Base-by-base conservation (phyloP, 2,797 vertebrate genomes). In the Rallus crepitans region DNA sequence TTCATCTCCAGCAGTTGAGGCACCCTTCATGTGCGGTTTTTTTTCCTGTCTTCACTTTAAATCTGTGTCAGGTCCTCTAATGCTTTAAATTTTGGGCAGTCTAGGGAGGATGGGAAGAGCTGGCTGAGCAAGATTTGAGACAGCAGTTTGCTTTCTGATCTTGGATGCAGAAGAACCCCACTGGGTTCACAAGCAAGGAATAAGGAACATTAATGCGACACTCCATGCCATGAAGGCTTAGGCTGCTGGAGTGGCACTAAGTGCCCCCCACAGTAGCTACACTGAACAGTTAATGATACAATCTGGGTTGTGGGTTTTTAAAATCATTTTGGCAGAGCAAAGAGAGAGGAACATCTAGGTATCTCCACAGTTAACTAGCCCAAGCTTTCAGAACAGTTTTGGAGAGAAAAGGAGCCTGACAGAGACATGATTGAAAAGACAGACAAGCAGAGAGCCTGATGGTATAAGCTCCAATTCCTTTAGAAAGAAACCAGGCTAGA, bases 261-360 rank as follows among this genome's bases (percentile, higher is more conserved):
- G 25, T 55, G 27, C 17, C 4, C 33, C 0, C 0, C 15, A 4
- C 0, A 2, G 63, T 10, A 65, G 20, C 2, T 6, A 52, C 75
- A 68, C 21, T 5, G 23, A 66, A n/a, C 1, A 65, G 30, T 17
- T 48, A 53, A 47, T 65, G 23, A 79, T 19, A 68, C 0, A 3
- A 8, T 23, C 66, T 30, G 40, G 28, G 11, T 47, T 14, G 18
- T 35, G 13, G 11, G 0, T 12, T 63, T 37, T 6, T 1, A 23
- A 12, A 40, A 53, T 33, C 2, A 24, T 35, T 66, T 88, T 77
- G 0, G 2, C 25, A 30, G 31, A 80, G 53, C 10, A 17, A 42
- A 40, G 27, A 15, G 15, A 48, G 33, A 82, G 9, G 55, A 90
- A 30, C 7, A 52, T 9, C 28, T 56, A 50, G 57, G 15, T 31